Base-by-base conservation (phyloP, 1,140 invertebrate species). In the Heliconius melpomene region DNA sequence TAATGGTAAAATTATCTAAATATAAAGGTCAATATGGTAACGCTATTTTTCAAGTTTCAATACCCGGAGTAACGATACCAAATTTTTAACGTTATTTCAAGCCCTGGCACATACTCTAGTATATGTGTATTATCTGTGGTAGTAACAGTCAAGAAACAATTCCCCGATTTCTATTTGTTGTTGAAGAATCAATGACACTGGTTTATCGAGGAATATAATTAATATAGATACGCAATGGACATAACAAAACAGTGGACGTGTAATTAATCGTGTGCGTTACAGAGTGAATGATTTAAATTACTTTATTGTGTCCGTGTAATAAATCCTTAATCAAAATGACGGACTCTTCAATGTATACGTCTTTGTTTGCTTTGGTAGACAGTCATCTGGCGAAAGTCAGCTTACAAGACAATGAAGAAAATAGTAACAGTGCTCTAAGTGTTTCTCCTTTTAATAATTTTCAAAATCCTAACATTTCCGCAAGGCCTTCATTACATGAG, bases 291-390 rank as follows among this genome's bases (percentile, higher is more conserved):
- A 60, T n/a, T 60, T 7, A 23, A 23, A 60, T 23, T 60, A 60
- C 8, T 23, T 36, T 36, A 23, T 60, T 23, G n/a, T n/a, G 20
- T 60, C 9, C 3, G 20, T 60, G n/a, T 60, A 13, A 23, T 60
- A 60, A 60, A 60, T 57, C 7, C 54, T 60, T 26, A 75, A 71
- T 40, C 57, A 82, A 82, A 23, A 87, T 84, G 84, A 78, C 78
- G 20, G 84, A 84, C 54, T 86, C 81, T 16, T 77, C 74, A 66
- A 76, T 38, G 36, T 81, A 80, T 79, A 83, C 82, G 38, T 92
- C 91, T 38, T 83, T 92, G 54, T 84, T 91, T 75, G 90, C 87
- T 11, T 77, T 92, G 29, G 90, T 92, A n/a, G 89, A 91, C 38
- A 90, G 85, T 73, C 91, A 93, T 76, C 79, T 92, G 50, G 92